A percentile compares a stretch with the other conserved stretches of the same genome.
These are phyloP conservation scores for Ischnura elegans DNA, from an alignment of 2,888 invertebrate species.

Conservation along the genomic window DNA sequence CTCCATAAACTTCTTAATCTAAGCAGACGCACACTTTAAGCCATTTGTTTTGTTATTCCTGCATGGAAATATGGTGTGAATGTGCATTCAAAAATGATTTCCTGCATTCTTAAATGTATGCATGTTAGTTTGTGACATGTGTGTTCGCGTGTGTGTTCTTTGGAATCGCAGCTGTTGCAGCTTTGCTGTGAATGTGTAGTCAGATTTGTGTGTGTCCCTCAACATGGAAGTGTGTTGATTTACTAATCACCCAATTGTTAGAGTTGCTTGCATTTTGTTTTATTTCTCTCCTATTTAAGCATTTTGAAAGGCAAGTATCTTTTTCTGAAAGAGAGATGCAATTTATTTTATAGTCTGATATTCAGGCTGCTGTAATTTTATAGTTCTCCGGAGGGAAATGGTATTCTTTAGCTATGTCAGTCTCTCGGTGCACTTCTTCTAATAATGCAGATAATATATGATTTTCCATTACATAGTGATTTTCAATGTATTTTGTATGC, in stretches of 20 bases:
- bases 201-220: neutral
- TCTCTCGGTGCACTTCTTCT: neutral
- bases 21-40: neutral
- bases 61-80: conserved; percentile 17
- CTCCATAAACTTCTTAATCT: neutral
- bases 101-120: neutral
- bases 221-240: neutral
- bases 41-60: conserved; percentile 37
- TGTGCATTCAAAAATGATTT: neutral
- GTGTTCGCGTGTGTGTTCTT: no score
- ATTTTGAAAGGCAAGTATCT: conserved; percentile 36
- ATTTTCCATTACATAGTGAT: neutral
- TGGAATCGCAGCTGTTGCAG: no score
- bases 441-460: neutral
- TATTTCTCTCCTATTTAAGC: conserved; percentile 17
- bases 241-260: conserved; percentile 29
- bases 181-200: neutral
- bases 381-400: neutral
- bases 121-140: neutral
- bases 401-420: neutral
- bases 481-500: neutral
- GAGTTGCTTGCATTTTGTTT: neutral
- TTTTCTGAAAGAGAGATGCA: conserved; percentile 43
- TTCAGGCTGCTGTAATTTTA: conserved; percentile 9
- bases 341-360: conserved; percentile 51